Conservation (phyloP, 2,888 invertebrate species). For the Pelosia muscerda region DNA sequence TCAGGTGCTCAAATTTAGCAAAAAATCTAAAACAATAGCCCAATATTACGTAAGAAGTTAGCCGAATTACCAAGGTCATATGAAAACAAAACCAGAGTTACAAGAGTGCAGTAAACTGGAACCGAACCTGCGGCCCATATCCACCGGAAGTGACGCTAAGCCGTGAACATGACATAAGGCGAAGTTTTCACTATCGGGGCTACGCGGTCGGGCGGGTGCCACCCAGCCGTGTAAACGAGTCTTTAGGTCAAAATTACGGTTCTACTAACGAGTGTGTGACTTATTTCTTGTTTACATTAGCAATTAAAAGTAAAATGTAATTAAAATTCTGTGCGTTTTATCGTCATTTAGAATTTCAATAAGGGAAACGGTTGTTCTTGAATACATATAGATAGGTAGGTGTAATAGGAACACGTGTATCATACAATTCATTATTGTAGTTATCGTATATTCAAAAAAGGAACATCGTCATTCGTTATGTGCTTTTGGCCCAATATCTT, state of each 20-base stretch:
- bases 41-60: conserved; percentile 61
- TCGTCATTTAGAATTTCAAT: conserved; percentile 10
- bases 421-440: not conserved
- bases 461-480: too few species aligned
- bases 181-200: conserved; percentile 77
- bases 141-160: conserved; percentile 74
- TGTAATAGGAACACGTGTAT: not conserved
- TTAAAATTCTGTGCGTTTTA: conserved; percentile 11
- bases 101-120: conserved; percentile 73
- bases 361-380: not conserved
- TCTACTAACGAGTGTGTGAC: conserved; percentile 40
- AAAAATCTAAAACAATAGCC: conserved; percentile 53
- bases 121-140: conserved; percentile 71
- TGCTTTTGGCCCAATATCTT: too few species aligned
- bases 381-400: not conserved
- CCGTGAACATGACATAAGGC: conserved; percentile 53
- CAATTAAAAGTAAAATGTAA: conserved; percentile 6
- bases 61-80: conserved; percentile 70
- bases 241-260: conserved; percentile 57
- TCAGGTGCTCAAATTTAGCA: conserved; percentile 34
- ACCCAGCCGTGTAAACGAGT: conserved; percentile 72
- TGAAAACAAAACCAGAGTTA: conserved; percentile 78
- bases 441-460: not conserved
- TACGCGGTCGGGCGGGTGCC: conserved; percentile 67
- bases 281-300: conserved; percentile 14